A percentile compares a stretch with the other conserved stretches of the same genome.
phyloP scores from a whole-genome alignment of 2,888 invertebrate genomes.

The Allygus modestus region DNA sequence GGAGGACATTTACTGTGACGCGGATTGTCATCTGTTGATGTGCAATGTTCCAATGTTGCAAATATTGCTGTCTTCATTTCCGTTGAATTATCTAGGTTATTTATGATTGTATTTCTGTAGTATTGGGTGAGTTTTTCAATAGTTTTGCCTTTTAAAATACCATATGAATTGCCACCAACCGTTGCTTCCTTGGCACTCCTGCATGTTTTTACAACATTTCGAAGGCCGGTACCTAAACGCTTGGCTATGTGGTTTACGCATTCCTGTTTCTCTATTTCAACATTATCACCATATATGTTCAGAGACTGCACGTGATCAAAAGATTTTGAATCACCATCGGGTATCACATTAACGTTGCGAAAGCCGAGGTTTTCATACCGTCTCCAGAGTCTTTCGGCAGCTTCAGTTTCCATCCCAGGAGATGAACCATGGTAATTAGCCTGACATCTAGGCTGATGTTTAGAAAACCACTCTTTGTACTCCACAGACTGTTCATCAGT shows the following conservation, averaged over 20 bases:
- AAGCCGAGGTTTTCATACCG: neutral
- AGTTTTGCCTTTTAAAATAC: neutral
- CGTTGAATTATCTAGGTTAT: neutral
- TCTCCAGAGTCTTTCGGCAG: constrained; percentile 38
- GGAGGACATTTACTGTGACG: constrained; percentile 24
- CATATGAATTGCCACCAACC: neutral
- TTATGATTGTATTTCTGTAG: neutral
- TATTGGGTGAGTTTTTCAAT: constrained; percentile 13
- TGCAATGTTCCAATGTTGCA: constrained; percentile 18
- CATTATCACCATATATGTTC: neutral
- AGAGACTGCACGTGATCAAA: neutral
- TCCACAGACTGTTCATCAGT: constrained; percentile 32
- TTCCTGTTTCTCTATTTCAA: no score
- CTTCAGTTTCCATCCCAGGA: constrained; percentile 31
- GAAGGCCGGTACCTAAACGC: constrained; percentile 17
- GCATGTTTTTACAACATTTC: constrained; percentile 10
- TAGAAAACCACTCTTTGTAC: constrained; percentile 2
- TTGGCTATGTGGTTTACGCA: constrained; percentile 47
- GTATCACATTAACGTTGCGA: neutral
- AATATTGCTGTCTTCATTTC: neutral
- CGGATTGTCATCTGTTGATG: neutral
- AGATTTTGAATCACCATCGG: constrained; percentile 10
- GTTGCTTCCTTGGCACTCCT: neutral
- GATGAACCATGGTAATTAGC: constrained; percentile 37
- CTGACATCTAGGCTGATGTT: neutral